Base-by-base conservation (phyloP, 2,113 vertebrate species). In the Junco hyemalis region DNA sequence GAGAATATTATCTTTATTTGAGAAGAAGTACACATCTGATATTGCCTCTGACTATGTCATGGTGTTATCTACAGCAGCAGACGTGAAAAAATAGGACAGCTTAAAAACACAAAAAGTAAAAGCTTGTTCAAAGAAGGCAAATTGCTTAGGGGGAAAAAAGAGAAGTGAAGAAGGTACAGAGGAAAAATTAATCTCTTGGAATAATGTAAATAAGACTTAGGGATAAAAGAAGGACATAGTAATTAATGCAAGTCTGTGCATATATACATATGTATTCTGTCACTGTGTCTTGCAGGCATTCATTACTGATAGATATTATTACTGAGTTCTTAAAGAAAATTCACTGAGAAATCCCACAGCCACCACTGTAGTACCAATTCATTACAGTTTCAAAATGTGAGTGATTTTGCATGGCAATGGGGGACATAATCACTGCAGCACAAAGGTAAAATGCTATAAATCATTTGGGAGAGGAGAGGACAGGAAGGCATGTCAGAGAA, bases 401-500 rank as follows among this genome's bases (percentile, higher is more conserved):
- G 36, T 12, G 5, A 33, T 54, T 95, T 86, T 73, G 33, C 0
- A 0, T 9, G 1, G 21, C 33, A 80, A 4, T n/a, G 20, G 24
- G 26, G 28, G 17, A 53, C 13, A 22, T 57, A 88, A 71, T 18
- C 23, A 4, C 42, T 60, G 25, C 40, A 81, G 21, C n/a, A 57
- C 33, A 64, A 50, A 31, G 31, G 17, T 81, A 53, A 86, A 88
- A 68, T 31, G 28, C 22, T 50, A 26, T 64, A 51, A 64, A 81
- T 40, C 28, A 35, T 59, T 57, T 85, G 51, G 14, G 89, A 65
- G 44, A 88, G 25, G 42, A 90, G 44, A 40, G 33, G 7, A 81
- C 14, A 42, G 36, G 42, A 95, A 83, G 33, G 35, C 8, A 13
- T 18, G 14, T 14, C 35, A 54, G 13, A 38, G 26, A 80, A 68